phyloP scores from a whole-genome alignment of 2,888 invertebrate species.

The Boloria selene region DNA sequence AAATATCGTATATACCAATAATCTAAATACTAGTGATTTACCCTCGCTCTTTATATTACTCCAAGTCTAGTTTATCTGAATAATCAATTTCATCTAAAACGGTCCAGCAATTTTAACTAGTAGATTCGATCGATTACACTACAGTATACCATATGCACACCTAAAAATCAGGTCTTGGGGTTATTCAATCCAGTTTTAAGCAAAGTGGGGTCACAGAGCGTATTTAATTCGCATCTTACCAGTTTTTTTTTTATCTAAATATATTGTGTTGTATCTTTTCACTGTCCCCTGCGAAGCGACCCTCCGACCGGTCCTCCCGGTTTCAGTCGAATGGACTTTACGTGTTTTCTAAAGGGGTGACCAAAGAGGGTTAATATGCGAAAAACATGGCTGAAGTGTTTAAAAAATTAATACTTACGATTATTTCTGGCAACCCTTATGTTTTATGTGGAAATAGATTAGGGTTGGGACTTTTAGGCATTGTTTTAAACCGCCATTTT shows the following conservation, averaged over 20 bases:
- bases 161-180: no score
- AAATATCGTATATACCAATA: no score
- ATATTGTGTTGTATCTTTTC: slow-evolving; percentile 22
- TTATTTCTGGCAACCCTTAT: slow-evolving; percentile 9
- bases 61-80: no score
- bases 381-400: slow-evolving; percentile 52
- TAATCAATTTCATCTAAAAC: no score
- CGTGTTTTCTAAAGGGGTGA: slow-evolving; percentile 55
- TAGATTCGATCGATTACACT: no score
- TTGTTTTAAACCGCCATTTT: background rate
- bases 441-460: background rate
- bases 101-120: no score
- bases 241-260: slow-evolving; percentile 19
- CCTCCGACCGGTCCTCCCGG: slow-evolving; percentile 52
- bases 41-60: no score
- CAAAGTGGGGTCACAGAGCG: background rate
- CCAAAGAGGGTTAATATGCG: slow-evolving; percentile 57
- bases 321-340: slow-evolving; percentile 65
- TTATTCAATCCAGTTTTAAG: background rate
- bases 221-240: slow-evolving; percentile 10
- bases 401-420: slow-evolving; percentile 38
- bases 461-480: background rate
- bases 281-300: slow-evolving; percentile 37
- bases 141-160: no score
- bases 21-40: no score